These are phyloP conservation scores for Sialia sialis DNA, from an alignment of 2,113 vertebrate genomes.

Conservation along the genomic window DNA sequence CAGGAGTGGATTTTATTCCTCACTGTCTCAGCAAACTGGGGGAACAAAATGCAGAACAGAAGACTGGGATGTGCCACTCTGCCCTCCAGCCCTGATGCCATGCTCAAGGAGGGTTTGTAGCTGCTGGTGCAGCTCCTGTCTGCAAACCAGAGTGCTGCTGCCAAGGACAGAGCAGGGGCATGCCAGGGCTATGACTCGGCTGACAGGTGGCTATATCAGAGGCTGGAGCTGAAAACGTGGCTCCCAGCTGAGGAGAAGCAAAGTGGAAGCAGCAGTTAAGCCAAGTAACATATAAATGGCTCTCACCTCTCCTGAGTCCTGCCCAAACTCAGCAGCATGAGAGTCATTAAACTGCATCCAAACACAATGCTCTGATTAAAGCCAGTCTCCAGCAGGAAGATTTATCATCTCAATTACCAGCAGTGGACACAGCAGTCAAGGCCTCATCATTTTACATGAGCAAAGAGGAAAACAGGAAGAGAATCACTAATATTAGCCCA, in stretches of 20 bases:
- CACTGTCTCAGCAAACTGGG: background rate
- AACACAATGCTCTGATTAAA: slow-evolving; percentile 71
- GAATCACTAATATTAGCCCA: slow-evolving; percentile 69
- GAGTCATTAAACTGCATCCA: slow-evolving; percentile 70
- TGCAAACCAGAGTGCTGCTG: background rate
- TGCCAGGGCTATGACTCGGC: background rate
- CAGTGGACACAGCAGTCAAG: slow-evolving; percentile 64
- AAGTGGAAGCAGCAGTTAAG: slow-evolving; percentile 8
- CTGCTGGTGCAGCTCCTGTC: background rate
- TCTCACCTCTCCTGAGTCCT: slow-evolving; percentile 24
- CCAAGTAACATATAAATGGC: slow-evolving; percentile 37
- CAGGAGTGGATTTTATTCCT: background rate
- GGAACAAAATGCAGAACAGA: background rate
- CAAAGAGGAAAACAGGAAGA: slow-evolving; percentile 60
- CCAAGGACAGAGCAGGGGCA: background rate
- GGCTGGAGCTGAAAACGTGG: background rate
- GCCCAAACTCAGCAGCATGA: slow-evolving; percentile 6
- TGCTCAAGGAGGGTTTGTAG: background rate
- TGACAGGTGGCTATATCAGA: background rate
- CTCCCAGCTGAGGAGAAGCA: background rate
- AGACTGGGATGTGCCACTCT: background rate
- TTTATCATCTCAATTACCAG: slow-evolving; percentile 79
- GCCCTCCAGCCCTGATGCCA: background rate
- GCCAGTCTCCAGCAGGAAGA: slow-evolving; percentile 72
- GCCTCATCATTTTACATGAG: slow-evolving; percentile 66